phyloP scores from a whole-genome alignment of 1,140 invertebrate species.

The Glomeris maerens region DNA sequence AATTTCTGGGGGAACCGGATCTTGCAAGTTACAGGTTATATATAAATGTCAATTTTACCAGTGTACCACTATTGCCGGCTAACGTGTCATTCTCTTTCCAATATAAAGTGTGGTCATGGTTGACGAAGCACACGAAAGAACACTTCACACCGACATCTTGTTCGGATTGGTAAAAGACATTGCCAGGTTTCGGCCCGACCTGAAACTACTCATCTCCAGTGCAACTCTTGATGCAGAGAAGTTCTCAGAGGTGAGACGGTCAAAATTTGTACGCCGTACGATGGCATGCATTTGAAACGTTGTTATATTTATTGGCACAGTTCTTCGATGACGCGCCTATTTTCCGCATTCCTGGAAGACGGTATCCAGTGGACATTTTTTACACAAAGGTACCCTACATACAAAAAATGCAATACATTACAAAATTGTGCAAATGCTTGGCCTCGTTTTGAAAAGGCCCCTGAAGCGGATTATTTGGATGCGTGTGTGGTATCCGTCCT shows the following conservation, averaged over 20 bases:
- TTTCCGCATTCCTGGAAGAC: constrained; percentile 81
- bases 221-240: constrained; percentile 96
- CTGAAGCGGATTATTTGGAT: constrained; percentile 96
- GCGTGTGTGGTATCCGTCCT: constrained; percentile 90
- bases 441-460: constrained; percentile 41
- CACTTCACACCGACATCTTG: constrained; percentile 93
- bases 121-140: constrained; percentile 97
- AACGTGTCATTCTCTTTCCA: too few species aligned
- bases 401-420: not conserved
- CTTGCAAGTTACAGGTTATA: constrained; percentile 61
- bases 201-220: constrained; percentile 94
- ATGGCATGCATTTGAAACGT: not conserved
- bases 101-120: constrained; percentile 85
- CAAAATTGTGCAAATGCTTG: too few species aligned
- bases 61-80: not conserved
- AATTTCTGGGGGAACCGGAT: constrained; percentile 95
- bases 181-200: constrained; percentile 76
- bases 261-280: too few species aligned
- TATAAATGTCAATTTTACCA: constrained; percentile 8
- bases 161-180: constrained; percentile 99
- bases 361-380: constrained; percentile 85
- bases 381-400: constrained; percentile 69
- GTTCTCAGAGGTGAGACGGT: constrained; percentile 56
- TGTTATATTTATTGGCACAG: constrained; percentile 18
- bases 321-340: constrained; percentile 99